Evolutionary conservation across 1,140 invertebrate species (phyloP).

Genomic region (Brachionus sp.): DNA sequence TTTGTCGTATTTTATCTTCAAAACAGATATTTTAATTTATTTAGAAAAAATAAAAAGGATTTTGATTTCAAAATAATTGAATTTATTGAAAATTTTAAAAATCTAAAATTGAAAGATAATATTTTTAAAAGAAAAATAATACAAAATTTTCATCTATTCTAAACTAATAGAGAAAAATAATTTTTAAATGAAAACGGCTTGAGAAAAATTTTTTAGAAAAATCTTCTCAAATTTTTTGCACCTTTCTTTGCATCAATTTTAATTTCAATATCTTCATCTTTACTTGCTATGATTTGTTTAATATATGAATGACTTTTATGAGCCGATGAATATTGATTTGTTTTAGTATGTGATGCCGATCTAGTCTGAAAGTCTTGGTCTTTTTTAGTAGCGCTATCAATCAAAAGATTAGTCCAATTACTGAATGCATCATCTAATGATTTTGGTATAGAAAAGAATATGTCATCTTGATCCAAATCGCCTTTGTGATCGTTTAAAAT

Average conservation of each 20-base stretch:
- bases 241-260: background rate
- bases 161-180: background rate
- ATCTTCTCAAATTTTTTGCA: background rate
- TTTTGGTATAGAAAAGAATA: conserved; percentile 21
- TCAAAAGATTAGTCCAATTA: conserved; percentile 23
- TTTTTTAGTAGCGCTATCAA: background rate
- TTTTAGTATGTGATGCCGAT: background rate
- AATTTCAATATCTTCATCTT: background rate
- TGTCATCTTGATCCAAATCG: conserved; percentile 20
- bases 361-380: background rate
- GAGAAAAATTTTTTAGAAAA: background rate
- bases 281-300: background rate
- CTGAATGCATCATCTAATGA: background rate
- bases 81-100: too few relatives aligned
- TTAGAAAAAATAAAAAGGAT: too few relatives aligned
- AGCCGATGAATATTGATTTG: background rate
- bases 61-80: too few relatives aligned
- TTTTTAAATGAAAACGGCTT: background rate
- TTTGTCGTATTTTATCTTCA: background rate
- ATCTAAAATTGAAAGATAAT: background rate
- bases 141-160: background rate
- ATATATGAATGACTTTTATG: background rate
- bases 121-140: background rate
- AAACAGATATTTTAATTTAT: too few relatives aligned
- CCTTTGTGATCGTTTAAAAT: conserved; percentile 33